Evolutionary conservation across 2,888 invertebrate species (phyloP), one percentile per base, ranked within the genome.

Genomic region (Prostheceraeus crozeri): DNA sequence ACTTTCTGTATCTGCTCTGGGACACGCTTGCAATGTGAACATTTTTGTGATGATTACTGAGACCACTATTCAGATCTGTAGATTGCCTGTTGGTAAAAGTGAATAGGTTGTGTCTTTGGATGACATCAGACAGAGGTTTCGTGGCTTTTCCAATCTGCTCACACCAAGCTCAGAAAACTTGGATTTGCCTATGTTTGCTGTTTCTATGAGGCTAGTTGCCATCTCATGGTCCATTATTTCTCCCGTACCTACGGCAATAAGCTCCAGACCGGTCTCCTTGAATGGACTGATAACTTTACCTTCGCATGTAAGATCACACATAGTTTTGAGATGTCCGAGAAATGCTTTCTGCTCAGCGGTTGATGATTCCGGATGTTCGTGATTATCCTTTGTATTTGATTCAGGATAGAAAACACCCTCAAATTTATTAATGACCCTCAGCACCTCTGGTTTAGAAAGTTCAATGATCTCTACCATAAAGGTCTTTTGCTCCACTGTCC

Each of bases 171-270:
- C 52, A 21, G 30, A 23, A 27, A 51, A 51, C 52, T 27, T 51
- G 11, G 23, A 21, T 51, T 51, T 51, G 52, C 52, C 52, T n/a
- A 21, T 28, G 23, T 51, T 51, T 28, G 52, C 27, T 27, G 52
- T 27, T 27, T 51, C 30, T 27, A n/a, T 51, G 52, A 51, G 23
- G 52, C 52, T 51, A n/a, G 16, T n/a, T 19, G 52, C 52, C n/a
- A 51, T 51, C 52, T 51, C 52, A 51, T n/a, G 52, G 52, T 40
- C 40, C 40, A 40, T 40, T 14, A 40, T 40, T 28, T 51, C 52
- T 21, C 52, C 52, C 23, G 52, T 51, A 28, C 25, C 52, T 28
- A 51, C 16, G 14, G 52, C n/a, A n/a, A 51, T 51, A 28, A 51
- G 52, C 21, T 51, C 52, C 30, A 27, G 52, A 27, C 52, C 52